These are phyloP conservation scores for Acleris emargana DNA, from an alignment of 2,888 invertebrate species.

Conservation along the genomic window DNA sequence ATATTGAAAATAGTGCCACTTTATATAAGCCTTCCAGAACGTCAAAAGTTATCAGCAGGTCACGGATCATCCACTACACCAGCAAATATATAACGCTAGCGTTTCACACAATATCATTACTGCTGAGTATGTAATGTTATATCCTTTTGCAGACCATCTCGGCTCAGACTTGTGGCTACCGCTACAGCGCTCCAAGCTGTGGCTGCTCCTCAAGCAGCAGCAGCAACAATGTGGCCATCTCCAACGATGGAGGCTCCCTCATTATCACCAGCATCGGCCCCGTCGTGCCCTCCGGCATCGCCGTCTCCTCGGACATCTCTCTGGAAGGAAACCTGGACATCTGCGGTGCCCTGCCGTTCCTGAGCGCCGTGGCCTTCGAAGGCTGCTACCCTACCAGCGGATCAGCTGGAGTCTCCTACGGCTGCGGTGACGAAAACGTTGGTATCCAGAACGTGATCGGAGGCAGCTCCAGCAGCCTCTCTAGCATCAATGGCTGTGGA, in stretches of 20 bases:
- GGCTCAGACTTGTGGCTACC: background rate
- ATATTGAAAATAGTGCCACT: too few species aligned
- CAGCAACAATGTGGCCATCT: conserved; percentile 1
- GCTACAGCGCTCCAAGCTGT: background rate
- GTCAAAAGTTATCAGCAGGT: too few species aligned
- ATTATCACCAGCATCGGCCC: conserved; percentile 16
- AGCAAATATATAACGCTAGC: too few species aligned
- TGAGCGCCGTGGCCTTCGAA: conserved; percentile 45
- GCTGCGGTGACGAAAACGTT: conserved; percentile 10
- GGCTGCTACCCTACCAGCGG: conserved; percentile 44
- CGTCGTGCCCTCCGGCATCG: conserved; percentile 41
- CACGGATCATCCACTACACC: too few species aligned
- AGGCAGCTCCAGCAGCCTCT: background rate
- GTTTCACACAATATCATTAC: too few species aligned
- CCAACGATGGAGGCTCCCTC: conserved; percentile 16
- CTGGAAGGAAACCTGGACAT: conserved; percentile 30
- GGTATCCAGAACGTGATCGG: background rate
- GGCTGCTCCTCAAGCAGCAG: background rate
- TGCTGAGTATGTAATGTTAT: background rate
- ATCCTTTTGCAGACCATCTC: conserved; percentile 16
- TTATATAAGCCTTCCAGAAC: too few species aligned
- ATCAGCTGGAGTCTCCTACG: conserved; percentile 39
- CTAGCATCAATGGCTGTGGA: background rate
- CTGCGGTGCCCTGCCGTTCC: conserved; percentile 46
- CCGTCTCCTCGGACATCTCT: conserved; percentile 43